Evolutionary conservation across 1,140 invertebrate genomes (phyloP).

Genomic region (Asbolus verrucosus): DNA sequence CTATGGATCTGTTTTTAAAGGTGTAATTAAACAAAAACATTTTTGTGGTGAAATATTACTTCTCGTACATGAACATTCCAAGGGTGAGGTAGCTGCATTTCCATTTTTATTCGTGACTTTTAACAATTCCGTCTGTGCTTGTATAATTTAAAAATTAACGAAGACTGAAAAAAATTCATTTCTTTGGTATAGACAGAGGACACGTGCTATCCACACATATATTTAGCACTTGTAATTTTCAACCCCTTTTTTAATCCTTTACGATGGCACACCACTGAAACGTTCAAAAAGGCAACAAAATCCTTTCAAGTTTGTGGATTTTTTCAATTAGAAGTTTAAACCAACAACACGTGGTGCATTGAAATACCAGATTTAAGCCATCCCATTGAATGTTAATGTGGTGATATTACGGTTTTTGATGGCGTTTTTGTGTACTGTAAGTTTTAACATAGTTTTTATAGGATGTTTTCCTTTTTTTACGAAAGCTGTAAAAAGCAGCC

Average conservation of each 20-base stretch:
- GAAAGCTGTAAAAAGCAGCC: not conserved
- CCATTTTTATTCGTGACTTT: conserved; percentile 15
- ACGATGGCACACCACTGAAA: too few relatives aligned
- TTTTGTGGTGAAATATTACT: conserved; percentile 2
- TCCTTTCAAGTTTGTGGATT: conserved; percentile 3
- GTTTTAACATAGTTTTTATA: conserved; percentile 7
- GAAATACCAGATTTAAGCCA: conserved; percentile 16
- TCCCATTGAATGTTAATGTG: not conserved
- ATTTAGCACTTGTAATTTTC: conserved; percentile 8
- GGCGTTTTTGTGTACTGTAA: not conserved
- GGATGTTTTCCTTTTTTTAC: too few relatives aligned
- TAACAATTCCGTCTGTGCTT: not conserved
- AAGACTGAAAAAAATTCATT: not conserved
- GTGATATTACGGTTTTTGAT: not conserved
- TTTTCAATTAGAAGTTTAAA: conserved; percentile 26
- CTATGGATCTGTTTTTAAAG: conserved; percentile 11
- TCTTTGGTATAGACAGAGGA: conserved; percentile 16
- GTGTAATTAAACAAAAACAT: conserved; percentile 31
- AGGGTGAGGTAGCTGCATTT: not conserved
- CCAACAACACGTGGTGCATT: conserved; percentile 22
- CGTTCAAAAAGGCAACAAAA: too few relatives aligned
- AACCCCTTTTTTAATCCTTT: not conserved
- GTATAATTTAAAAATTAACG: conserved; percentile 22
- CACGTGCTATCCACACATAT: conserved; percentile 18
- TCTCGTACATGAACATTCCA: too few relatives aligned